phyloP scores from a whole-genome alignment of 2,797 vertebrate species.

The Pterois miles region DNA sequence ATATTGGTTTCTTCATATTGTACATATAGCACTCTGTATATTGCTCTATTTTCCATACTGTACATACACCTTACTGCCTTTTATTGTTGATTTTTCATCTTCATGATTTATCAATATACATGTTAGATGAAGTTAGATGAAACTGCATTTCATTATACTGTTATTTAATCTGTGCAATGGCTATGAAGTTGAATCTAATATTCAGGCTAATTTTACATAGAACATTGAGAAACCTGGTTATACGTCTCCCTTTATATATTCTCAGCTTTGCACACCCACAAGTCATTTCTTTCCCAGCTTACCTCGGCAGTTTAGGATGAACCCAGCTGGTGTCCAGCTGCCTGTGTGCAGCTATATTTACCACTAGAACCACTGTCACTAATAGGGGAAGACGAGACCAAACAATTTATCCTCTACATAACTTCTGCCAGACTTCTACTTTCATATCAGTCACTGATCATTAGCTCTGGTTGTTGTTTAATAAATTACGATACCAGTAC shows the following conservation, averaged over 20 bases:
- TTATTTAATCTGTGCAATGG: background rate
- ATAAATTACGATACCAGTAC: too few species aligned
- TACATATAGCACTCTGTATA: background rate
- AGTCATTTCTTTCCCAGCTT: background rate
- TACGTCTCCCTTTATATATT: background rate
- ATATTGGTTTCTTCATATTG: background rate
- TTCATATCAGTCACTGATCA: background rate
- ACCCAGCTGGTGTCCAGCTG: background rate
- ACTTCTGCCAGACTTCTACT: background rate
- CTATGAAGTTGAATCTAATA: background rate
- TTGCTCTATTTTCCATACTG: background rate
- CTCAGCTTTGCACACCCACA: rapidly evolving
- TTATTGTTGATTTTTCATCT: background rate
- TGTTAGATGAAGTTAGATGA: background rate
- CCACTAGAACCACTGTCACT: background rate
- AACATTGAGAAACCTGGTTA: background rate
- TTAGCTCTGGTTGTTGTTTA: background rate
- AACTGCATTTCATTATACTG: background rate
- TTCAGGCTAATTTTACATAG: background rate
- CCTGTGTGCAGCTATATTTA: background rate
- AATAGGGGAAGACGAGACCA: too few species aligned
- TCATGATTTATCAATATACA: background rate
- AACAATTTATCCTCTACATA: background rate
- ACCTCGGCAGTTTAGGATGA: background rate
- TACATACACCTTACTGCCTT: background rate